Evolutionary conservation across 2,113 vertebrate genomes (phyloP).

Genomic region (Dasyprocta punctata): DNA sequence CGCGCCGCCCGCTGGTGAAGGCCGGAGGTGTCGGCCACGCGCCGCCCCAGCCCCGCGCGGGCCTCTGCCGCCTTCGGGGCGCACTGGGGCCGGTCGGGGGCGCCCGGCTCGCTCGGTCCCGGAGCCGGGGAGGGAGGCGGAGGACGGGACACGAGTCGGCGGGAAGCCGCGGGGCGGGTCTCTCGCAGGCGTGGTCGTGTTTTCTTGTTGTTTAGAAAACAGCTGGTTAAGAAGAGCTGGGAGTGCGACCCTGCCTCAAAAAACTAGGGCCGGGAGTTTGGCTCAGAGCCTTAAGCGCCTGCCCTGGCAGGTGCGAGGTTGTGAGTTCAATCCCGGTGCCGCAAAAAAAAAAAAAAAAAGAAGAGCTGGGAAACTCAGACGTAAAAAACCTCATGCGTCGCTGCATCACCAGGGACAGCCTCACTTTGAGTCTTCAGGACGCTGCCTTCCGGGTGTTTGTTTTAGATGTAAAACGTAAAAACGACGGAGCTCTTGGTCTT

Average conservation of each 20-base stretch:
- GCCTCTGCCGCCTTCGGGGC: too few relatives aligned
- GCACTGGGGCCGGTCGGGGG: background rate
- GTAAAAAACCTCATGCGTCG: background rate
- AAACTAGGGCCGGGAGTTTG: too few relatives aligned
- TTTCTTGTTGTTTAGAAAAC: background rate
- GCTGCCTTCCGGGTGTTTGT: background rate
- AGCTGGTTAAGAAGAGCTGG: background rate
- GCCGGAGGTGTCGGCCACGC: background rate
- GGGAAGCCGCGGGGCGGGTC: background rate
- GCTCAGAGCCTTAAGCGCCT: too few relatives aligned
- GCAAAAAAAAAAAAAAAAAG: too few relatives aligned
- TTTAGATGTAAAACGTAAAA: background rate
- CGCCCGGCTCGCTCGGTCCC: background rate
- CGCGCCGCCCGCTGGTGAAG: background rate
- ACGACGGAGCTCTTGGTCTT: background rate
- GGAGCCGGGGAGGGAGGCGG: background rate
- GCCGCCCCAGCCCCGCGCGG: background rate
- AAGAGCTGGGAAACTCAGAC: background rate
- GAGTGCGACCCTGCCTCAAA: too few relatives aligned
- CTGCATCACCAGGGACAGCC: background rate
- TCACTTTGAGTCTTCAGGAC: background rate
- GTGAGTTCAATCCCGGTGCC: too few relatives aligned
- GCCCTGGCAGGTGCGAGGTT: too few relatives aligned
- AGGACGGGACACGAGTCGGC: background rate
- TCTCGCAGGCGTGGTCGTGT: background rate